A percentile compares a stretch with the other conserved stretches of the same genome.
These are phyloP conservation scores for Rhea pennata DNA, from an alignment of 2,113 vertebrate genomes.

Conservation along the genomic window DNA sequence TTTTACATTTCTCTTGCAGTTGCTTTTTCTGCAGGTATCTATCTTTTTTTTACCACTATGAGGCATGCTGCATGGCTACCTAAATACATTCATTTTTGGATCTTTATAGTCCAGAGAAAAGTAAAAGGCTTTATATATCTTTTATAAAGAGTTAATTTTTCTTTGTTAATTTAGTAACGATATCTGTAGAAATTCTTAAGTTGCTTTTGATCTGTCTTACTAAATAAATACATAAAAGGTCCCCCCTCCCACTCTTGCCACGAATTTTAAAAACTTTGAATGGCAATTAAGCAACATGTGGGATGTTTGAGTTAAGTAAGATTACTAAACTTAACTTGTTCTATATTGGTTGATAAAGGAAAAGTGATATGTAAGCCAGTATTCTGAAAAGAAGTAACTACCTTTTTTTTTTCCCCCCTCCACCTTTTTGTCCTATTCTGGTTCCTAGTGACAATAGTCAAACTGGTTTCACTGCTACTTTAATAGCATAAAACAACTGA, in stretches of 20 bases:
- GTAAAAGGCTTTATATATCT: neutral
- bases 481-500: neutral
- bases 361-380: neutral
- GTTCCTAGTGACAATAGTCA: neutral
- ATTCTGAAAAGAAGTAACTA: neutral
- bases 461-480: neutral
- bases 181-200: neutral
- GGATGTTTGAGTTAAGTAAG: neutral
- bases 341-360: neutral
- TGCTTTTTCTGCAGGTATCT: neutral
- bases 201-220: neutral
- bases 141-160: neutral
- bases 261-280: neutral
- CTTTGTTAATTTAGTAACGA: neutral
- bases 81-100: neutral
- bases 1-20: neutral
- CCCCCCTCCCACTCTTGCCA: neutral
- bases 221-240: neutral
- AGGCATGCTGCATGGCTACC: neutral
- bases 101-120: neutral
- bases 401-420: neutral
- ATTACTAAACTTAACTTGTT: neutral
- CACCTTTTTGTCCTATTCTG: neutral
- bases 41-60: neutral
- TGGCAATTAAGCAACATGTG: neutral